Conservation (phyloP, 1,140 invertebrate genomes). For the Drosophila triauraria region DNA sequence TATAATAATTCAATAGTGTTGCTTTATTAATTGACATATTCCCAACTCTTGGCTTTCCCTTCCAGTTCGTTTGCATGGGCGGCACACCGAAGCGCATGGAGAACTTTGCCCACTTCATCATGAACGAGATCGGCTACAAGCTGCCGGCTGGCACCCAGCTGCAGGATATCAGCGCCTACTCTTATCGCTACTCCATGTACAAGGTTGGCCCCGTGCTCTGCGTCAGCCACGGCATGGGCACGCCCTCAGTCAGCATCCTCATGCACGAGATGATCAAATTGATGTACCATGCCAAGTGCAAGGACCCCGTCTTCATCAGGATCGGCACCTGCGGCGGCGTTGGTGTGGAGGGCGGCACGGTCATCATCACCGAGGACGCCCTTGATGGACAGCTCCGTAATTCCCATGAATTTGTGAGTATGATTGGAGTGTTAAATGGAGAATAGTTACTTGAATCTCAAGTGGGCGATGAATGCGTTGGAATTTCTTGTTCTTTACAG, state of each 20-base stretch:
- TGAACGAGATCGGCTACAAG: slow-evolving; percentile 95
- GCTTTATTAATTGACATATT: neutral
- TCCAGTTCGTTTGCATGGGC: slow-evolving; percentile 98
- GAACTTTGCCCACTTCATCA: slow-evolving; percentile 95
- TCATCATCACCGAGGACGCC: slow-evolving; percentile 94
- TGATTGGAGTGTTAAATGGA: neutral
- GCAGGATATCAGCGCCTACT: slow-evolving; percentile 95
- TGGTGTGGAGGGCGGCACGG: slow-evolving; percentile 94
- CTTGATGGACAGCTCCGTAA: slow-evolving; percentile 92
- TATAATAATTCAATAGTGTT: too few relatives aligned
- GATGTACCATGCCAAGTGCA: slow-evolving; percentile 95
- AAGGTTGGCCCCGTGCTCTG: slow-evolving; percentile 90
- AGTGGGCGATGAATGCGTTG: neutral
- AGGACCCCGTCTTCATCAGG: slow-evolving; percentile 95
- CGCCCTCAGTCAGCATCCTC: slow-evolving; percentile 95
- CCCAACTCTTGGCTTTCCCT: slow-evolving; percentile 21
- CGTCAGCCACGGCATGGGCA: slow-evolving; percentile 96
- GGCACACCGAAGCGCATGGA: slow-evolving; percentile 98
- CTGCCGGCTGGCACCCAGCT: slow-evolving; percentile 94
- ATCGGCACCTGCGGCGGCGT: slow-evolving; percentile 98
- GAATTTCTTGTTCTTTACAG: neutral
- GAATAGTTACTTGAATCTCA: neutral
- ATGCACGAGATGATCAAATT: slow-evolving; percentile 97
- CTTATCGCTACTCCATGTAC: slow-evolving; percentile 98
- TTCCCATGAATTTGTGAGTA: slow-evolving; percentile 88